Conservation (phyloP, 2,888 invertebrate species). For the Drosophila macrospina region DNA sequence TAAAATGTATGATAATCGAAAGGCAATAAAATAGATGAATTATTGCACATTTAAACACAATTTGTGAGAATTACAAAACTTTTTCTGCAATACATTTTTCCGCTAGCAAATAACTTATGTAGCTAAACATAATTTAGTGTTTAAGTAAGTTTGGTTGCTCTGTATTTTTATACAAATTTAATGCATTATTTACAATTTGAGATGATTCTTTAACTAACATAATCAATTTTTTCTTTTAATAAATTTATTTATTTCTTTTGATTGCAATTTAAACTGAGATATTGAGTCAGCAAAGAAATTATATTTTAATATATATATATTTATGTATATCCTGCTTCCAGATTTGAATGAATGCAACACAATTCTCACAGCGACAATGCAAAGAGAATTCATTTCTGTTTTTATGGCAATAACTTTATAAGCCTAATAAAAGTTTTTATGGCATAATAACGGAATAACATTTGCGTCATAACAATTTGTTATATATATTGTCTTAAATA, state of each 20-base stretch:
- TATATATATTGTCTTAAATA: not conserved
- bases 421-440: conserved; percentile 60
- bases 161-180: not conserved
- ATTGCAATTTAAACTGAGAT: no score
- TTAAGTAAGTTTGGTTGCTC: not conserved
- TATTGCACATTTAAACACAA: conserved; percentile 5
- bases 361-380: not conserved
- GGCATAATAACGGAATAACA: conserved; percentile 6
- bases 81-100: not conserved
- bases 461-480: conserved; percentile 1
- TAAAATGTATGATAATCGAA: conserved; percentile 10
- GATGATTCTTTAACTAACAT: not conserved
- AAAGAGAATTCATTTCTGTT: conserved; percentile 9
- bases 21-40: conserved; percentile 12
- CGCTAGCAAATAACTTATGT: not conserved
- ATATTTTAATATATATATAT: not conserved
- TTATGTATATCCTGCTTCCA: not conserved
- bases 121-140: not conserved
- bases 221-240: no score
- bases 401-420: conserved; percentile 61
- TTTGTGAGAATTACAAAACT: conserved; percentile 10
- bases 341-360: not conserved
- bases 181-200: not conserved
- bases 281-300: no score
- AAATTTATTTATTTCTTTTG: no score